A percentile compares a stretch with the other conserved stretches of the same genome.
phyloP scores from a whole-genome alignment of 2,797 vertebrate species.

The Kryptopterus vitreolus region DNA sequence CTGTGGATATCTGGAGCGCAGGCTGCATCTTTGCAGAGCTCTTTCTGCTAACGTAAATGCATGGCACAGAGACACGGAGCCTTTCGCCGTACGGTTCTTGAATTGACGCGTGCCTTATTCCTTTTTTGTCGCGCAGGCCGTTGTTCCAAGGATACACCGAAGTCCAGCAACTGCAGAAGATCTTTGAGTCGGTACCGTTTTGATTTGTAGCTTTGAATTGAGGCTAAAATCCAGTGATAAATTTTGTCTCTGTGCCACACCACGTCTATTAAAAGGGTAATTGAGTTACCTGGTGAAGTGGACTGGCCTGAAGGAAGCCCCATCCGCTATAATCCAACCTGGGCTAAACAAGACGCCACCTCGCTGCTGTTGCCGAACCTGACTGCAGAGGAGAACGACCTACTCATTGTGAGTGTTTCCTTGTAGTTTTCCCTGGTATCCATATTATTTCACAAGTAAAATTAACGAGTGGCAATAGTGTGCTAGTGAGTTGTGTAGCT shows the following conservation, averaged over 20 bases:
- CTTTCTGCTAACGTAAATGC: constrained; percentile 69
- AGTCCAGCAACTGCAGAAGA: constrained; percentile 75
- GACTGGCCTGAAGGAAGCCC: constrained; percentile 76
- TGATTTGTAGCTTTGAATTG: neutral
- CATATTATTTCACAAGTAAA: neutral
- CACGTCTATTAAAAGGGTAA: constrained; percentile 57
- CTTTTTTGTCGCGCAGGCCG: constrained; percentile 62
- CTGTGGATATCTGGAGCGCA: constrained; percentile 79
- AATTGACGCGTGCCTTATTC: neutral
- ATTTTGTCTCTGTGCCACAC: neutral
- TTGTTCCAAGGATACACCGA: constrained; percentile 72
- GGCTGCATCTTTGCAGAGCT: constrained; percentile 81
- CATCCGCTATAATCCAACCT: constrained; percentile 61
- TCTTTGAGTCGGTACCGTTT: constrained; percentile 73
- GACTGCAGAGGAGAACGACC: constrained; percentile 64
- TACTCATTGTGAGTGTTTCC: constrained; percentile 68
- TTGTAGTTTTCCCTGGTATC: neutral
- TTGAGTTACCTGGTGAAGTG: constrained; percentile 70
- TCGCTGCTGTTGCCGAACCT: constrained; percentile 63
- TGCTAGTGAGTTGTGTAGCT: neutral
- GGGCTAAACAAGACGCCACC: constrained; percentile 52
- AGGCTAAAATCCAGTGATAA: neutral
- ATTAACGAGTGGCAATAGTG: neutral
- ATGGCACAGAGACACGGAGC: neutral
- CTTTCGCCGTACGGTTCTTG: neutral